phyloP scores from a whole-genome alignment of 2,797 vertebrate genomes.

The Pachyuromys duprasi region DNA sequence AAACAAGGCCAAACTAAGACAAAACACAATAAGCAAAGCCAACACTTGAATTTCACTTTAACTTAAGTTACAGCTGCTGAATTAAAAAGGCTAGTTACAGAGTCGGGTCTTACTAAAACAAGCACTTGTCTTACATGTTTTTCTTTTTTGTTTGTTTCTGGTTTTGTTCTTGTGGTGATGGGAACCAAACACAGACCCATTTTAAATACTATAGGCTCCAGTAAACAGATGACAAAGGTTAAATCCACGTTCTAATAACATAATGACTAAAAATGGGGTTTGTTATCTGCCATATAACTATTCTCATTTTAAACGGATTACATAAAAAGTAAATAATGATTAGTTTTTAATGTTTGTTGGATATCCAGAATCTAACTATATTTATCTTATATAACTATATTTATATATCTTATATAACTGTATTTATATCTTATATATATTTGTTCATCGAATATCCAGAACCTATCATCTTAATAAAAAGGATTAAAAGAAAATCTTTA shows the following conservation, averaged over 20 bases:
- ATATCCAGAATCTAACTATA: constrained; percentile 35
- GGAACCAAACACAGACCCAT: neutral
- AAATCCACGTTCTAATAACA: constrained; percentile 2
- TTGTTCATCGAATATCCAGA: neutral
- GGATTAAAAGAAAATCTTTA: neutral
- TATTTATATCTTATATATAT: too few relatives aligned
- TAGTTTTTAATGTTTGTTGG: constrained; percentile 38
- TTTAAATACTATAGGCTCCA: constrained; percentile 53
- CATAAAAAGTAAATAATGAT: constrained; percentile 21
- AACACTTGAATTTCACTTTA: neutral
- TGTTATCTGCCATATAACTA: neutral
- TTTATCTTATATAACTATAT: neutral
- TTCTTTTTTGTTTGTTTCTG: neutral
- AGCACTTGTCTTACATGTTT: neutral
- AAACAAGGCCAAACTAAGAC: neutral
- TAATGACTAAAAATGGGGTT: constrained; percentile 39
- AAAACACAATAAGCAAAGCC: neutral
- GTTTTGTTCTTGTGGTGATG: neutral
- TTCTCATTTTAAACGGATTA: constrained; percentile 38
- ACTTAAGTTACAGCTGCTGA: constrained; percentile 45
- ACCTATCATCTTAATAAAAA: constrained; percentile 20
- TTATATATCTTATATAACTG: too few relatives aligned
- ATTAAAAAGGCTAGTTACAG: neutral
- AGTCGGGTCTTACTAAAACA: neutral
- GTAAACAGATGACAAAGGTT: constrained; percentile 8